These are phyloP conservation scores for Brachionus koreanus DNA, from an alignment of 1,140 invertebrate species.

Conservation along the genomic window DNA sequence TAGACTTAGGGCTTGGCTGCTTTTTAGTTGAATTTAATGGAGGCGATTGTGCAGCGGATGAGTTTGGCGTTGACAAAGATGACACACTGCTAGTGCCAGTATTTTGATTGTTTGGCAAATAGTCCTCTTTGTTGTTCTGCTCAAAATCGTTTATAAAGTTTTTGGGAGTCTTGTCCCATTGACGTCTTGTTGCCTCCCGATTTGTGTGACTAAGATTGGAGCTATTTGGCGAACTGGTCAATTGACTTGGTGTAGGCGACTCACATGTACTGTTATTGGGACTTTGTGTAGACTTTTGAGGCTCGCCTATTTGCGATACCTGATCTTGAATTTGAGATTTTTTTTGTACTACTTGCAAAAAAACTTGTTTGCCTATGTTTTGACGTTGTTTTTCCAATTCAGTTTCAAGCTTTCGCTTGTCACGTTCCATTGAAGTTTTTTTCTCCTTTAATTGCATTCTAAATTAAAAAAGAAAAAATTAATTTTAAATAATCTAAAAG, in stretches of 20 bases:
- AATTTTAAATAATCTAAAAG: not conserved
- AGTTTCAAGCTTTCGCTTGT: slow-evolving; percentile 38
- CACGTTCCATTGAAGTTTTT: slow-evolving; percentile 44
- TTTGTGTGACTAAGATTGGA: not conserved
- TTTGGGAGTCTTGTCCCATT: slow-evolving; percentile 41
- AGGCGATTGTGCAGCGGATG: slow-evolving; percentile 36
- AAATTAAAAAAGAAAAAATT: not conserved
- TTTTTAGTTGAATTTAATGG: slow-evolving; percentile 8
- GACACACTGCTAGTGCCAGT: slow-evolving; percentile 20
- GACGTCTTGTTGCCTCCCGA: not conserved
- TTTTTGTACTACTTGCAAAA: slow-evolving; percentile 40
- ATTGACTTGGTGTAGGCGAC: not conserved
- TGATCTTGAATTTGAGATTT: slow-evolving; percentile 14
- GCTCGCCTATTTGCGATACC: not conserved
- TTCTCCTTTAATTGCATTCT: slow-evolving; percentile 43
- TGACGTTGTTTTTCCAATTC: slow-evolving; percentile 36
- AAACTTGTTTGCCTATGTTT: slow-evolving; percentile 41
- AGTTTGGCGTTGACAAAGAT: not conserved
- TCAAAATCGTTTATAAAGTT: slow-evolving; percentile 20
- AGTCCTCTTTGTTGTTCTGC: not conserved
- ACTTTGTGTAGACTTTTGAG: not conserved
- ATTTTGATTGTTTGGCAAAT: not conserved
- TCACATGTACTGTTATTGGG: slow-evolving; percentile 9
- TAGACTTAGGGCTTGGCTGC: not conserved
- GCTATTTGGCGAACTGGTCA: slow-evolving; percentile 13